A percentile compares a stretch with the other conserved stretches of the same genome.
Evolutionary conservation across 1,140 invertebrate genomes (phyloP).

Genomic region (Eupeodes corollae): DNA sequence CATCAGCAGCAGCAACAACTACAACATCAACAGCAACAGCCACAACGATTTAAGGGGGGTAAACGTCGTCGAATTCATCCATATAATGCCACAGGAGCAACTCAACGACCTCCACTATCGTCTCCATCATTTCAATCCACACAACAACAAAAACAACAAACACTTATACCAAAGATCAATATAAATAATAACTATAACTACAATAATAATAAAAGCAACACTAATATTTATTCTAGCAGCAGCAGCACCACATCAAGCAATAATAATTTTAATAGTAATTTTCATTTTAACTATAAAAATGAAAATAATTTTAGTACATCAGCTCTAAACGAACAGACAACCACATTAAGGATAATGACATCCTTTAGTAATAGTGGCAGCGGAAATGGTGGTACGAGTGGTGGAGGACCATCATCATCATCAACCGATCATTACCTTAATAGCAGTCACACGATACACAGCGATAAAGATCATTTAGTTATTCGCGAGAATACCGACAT

Average conservation of each 20-base stretch:
- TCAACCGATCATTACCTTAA: slow-evolving; percentile 4
- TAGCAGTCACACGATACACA: slow-evolving; percentile 5
- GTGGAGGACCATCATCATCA: slow-evolving; percentile 9
- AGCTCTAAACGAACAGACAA: too few species aligned
- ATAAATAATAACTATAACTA: not conserved
- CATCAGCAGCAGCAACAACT: slow-evolving; percentile 14
- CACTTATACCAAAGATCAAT: not conserved
- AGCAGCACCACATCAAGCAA: slow-evolving; percentile 18
- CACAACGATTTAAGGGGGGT: slow-evolving; percentile 3
- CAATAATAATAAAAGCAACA: slow-evolving; percentile 10
- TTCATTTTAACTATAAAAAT: too few species aligned
- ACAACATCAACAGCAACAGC: slow-evolving; percentile 5
- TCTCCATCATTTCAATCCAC: slow-evolving; percentile 4
- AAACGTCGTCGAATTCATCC: slow-evolving; percentile 17
- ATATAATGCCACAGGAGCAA: not conserved
- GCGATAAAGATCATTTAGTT: slow-evolving; percentile 15
- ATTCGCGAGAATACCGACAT: slow-evolving; percentile 27
- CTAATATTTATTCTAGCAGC: not conserved
- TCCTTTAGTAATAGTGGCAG: too few species aligned
- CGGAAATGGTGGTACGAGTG: too few species aligned
- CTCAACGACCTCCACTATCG: not conserved
- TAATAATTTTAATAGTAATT: slow-evolving; percentile 12
- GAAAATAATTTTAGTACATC: too few species aligned
- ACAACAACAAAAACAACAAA: slow-evolving; percentile 17
- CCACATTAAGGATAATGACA: too few species aligned